Conservation (phyloP, 35 echinoderm and acorn worm genomes). For the Ptychodera flava region DNA sequence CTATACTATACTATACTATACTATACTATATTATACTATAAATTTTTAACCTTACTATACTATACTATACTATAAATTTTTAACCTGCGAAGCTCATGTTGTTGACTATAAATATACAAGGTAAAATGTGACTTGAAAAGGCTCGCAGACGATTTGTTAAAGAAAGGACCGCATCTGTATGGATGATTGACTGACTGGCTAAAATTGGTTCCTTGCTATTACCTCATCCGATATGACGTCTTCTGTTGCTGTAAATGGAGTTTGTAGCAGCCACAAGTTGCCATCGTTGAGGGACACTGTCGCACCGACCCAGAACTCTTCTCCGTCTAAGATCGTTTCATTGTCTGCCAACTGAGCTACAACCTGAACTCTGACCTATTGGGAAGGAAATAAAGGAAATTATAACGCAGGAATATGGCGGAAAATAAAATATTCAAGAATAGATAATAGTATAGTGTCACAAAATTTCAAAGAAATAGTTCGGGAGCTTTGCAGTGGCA, state of each 20-base stretch:
- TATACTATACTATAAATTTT: background rate
- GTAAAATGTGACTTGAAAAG: too few relatives aligned
- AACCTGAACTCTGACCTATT: slow-evolving; percentile 70
- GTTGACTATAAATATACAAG: background rate
- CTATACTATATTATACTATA: background rate
- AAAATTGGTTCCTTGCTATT: too few relatives aligned
- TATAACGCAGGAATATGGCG: too few relatives aligned
- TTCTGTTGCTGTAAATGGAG: slow-evolving; percentile 46
- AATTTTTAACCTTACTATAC: background rate
- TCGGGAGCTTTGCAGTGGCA: too few relatives aligned
- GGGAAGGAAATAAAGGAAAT: background rate
- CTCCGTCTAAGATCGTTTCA: slow-evolving; percentile 59
- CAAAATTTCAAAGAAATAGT: too few relatives aligned
- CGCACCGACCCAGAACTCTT: slow-evolving; percentile 50
- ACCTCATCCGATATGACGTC: slow-evolving; percentile 39
- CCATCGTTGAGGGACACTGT: slow-evolving; percentile 24
- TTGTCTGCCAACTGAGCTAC: slow-evolving; percentile 58
- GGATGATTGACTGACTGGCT: too few relatives aligned
- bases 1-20: slow-evolving; percentile 2
- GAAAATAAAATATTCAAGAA: too few relatives aligned
- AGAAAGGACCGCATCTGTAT: too few relatives aligned
- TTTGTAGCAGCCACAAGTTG: slow-evolving; percentile 46
- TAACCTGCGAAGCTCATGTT: background rate
- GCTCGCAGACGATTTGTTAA: too few relatives aligned
- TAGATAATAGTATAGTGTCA: too few relatives aligned